Evolutionary conservation across 2,797 vertebrate genomes (phyloP).

Genomic region (Malurus leucopterus): DNA sequence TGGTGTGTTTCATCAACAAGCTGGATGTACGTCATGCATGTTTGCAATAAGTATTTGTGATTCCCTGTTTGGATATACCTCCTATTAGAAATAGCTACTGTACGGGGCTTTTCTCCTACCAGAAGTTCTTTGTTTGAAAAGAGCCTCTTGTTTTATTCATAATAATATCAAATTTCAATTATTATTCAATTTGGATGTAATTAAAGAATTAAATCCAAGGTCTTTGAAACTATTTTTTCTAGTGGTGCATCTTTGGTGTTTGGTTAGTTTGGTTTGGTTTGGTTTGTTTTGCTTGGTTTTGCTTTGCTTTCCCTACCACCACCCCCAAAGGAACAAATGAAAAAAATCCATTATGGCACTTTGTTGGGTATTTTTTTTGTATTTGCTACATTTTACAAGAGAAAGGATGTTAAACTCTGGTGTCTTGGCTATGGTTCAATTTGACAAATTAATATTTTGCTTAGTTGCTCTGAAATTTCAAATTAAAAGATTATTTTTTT

Average conservation of each 20-base stretch:
- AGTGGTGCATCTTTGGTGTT: background rate
- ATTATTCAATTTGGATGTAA: background rate
- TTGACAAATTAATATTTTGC: constrained; percentile 3
- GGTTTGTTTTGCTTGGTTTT: background rate
- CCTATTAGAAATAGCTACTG: background rate
- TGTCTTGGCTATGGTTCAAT: background rate
- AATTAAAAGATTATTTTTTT: background rate
- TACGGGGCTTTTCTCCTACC: background rate
- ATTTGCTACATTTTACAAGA: background rate
- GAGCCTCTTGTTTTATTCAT: background rate
- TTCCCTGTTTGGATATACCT: background rate
- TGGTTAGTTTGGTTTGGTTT: background rate
- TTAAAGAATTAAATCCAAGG: background rate
- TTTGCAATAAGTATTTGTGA: background rate
- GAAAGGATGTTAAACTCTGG: background rate
- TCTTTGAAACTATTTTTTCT: background rate
- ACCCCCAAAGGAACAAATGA: background rate
- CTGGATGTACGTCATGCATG: background rate
- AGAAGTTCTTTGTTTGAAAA: background rate
- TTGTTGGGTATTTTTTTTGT: background rate
- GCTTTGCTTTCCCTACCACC: background rate
- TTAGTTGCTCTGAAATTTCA: background rate
- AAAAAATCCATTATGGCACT: background rate
- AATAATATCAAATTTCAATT: background rate
- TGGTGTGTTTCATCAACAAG: background rate